Evolutionary conservation across 2,113 vertebrate genomes (phyloP).

Genomic region (Pelecanus crispus): DNA sequence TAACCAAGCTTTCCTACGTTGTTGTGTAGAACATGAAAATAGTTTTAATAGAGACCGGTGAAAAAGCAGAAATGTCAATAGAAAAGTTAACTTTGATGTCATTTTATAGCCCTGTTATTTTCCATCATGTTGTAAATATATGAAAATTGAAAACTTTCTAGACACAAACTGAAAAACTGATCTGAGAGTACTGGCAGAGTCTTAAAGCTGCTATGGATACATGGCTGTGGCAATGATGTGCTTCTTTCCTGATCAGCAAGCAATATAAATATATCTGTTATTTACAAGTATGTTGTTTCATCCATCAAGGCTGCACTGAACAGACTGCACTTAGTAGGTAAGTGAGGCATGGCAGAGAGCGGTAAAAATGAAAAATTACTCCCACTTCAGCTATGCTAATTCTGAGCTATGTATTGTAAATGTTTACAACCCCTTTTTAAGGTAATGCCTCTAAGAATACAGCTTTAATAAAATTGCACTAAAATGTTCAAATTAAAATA

Average conservation of each 20-base stretch:
- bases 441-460: slow-evolving; percentile 11
- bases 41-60: neutral
- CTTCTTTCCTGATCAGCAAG: slow-evolving; percentile 59
- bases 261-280: slow-evolving; percentile 67
- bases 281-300: slow-evolving; percentile 62
- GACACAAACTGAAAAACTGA: neutral
- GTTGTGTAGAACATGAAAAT: neutral
- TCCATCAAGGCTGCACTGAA: slow-evolving; percentile 57
- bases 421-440: slow-evolving; percentile 38
- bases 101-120: neutral
- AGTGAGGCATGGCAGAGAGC: slow-evolving; percentile 48
- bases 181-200: neutral
- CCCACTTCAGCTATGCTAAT: slow-evolving; percentile 52
- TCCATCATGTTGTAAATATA: neutral
- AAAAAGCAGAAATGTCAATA: neutral
- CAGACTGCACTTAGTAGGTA: slow-evolving; percentile 55
- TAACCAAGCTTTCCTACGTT: neutral
- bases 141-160: neutral
- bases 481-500: neutral
- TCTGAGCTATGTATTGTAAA: slow-evolving; percentile 24
- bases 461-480: slow-evolving; percentile 24
- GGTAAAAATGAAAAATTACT: slow-evolving; percentile 70
- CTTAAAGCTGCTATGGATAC: slow-evolving; percentile 46
- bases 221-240: slow-evolving; percentile 4
- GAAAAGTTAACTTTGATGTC: neutral